Percentiles rank a stretch among this genome's conserved stretches.
These are phyloP conservation scores for Caligus rogercresseyi DNA, from an alignment of 1,140 invertebrate species.

Conservation along the genomic window DNA sequence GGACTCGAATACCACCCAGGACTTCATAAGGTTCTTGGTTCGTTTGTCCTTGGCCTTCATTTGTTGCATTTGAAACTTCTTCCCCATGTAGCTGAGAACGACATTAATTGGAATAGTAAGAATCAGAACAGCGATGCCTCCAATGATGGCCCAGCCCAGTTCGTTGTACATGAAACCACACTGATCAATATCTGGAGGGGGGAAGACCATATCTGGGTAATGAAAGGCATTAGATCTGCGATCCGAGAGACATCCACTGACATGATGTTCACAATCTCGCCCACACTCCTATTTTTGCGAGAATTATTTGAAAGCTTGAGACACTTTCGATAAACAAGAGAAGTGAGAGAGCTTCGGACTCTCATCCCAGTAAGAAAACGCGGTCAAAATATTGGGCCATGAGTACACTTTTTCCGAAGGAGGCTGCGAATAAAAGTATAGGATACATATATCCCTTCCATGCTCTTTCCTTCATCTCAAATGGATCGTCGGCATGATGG, in stretches of 20 bases:
- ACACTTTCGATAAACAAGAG: slow-evolving; percentile 75
- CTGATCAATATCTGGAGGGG: slow-evolving; percentile 27
- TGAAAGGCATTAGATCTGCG: slow-evolving; percentile 24
- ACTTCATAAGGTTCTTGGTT: slow-evolving; percentile 27
- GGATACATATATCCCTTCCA: slow-evolving; percentile 41
- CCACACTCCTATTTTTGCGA: slow-evolving; percentile 29
- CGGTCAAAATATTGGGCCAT: slow-evolving; percentile 76
- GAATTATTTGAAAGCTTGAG: slow-evolving; percentile 26
- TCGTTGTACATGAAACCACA: slow-evolving; percentile 30
- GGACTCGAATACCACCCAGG: slow-evolving; percentile 28
- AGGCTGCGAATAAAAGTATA: slow-evolving; percentile 47
- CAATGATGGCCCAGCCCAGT: slow-evolving; percentile 13
- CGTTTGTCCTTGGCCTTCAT: slow-evolving; percentile 28
- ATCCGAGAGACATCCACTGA: slow-evolving; percentile 34
- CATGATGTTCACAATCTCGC: slow-evolving; percentile 38
- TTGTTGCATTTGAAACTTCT: slow-evolving; percentile 25
- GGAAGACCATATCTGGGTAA: slow-evolving; percentile 24
- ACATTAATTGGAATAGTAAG: slow-evolving; percentile 4
- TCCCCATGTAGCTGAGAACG: slow-evolving; percentile 24
- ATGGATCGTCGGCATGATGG: slow-evolving; percentile 15
- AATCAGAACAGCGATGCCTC: neutral
- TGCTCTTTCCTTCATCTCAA: slow-evolving; percentile 27
- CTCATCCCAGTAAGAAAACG: slow-evolving; percentile 75
- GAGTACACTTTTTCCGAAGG: slow-evolving; percentile 66
- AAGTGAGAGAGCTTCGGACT: slow-evolving; percentile 73